Base-by-base conservation (phyloP, 2,113 vertebrate genomes). In the Vulpes vulpes region DNA sequence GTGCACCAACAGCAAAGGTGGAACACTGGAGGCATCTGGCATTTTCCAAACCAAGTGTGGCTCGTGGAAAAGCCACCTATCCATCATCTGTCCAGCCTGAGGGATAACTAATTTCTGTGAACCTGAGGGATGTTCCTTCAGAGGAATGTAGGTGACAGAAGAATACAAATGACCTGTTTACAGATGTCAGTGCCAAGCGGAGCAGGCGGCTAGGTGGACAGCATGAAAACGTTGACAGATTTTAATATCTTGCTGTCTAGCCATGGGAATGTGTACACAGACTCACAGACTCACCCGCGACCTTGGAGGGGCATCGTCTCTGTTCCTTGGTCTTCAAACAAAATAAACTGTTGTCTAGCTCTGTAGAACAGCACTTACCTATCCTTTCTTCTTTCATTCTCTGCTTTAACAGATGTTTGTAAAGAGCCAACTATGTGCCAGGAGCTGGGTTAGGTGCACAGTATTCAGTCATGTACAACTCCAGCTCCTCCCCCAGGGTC, bases 161-260 rank as follows among this genome's bases (percentile, higher is more conserved):
- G 96, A 97, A 97, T 98, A 97, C 92, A 97, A 97, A 98, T 96
- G 94, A 92, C 96, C 80, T 98, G 97, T 97, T 97, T 96, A 97
- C 87, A 92, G 90, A 96, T 96, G 90, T 96, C 97, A 93, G 78
- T 23, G 51, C 59, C 0, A 0, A 93, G 87, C 74, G 27, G 57
- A 93, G 76, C 71, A 91, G 87, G 90, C 22, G 0, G 81, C 53
- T 73, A 92, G 91, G 96, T 94, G 78, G 96, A 71, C 90, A 94
- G 92, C 49, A 9, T 57, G 84, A 62, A 87, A 92, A 92, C 7
- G 0, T 6, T 83, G 96, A 88, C 87, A 11, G 95, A 64, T 96
- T 97, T 97, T 95, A 94, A 94, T 96, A 93, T 94, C 81, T 79
- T 38, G 35, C 76, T 93, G 71, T 91, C 96, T 82, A 81, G 92